A percentile compares a stretch with the other conserved stretches of the same genome.
These are phyloP conservation scores for Perizoma flavofasciatum DNA, from an alignment of 2,888 invertebrate genomes.

Conservation along the genomic window DNA sequence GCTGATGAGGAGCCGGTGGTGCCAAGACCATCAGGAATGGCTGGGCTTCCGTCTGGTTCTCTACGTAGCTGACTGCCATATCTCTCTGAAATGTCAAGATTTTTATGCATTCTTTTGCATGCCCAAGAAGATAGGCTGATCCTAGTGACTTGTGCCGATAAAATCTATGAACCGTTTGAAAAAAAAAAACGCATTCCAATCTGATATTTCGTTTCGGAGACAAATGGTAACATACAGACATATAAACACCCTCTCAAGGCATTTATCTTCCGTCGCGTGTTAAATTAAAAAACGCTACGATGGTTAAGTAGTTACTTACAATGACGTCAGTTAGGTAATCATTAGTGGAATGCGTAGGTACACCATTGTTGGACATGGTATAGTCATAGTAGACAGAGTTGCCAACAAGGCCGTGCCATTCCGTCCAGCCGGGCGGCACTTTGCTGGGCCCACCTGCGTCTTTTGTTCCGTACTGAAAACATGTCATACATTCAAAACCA, in stretches of 20 bases:
- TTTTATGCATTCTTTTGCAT: neutral
- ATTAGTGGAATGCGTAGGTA: slow-evolving; percentile 84
- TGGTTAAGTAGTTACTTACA: slow-evolving; percentile 74
- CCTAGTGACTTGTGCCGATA: no score
- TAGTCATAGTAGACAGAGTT: slow-evolving; percentile 98
- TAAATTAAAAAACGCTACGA: no score
- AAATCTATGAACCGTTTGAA: no score
- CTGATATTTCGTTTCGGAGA: no score
- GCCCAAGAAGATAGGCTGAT: no score
- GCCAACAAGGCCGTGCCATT: slow-evolving; percentile 94
- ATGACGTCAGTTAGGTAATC: slow-evolving; percentile 94
- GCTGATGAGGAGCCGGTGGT: slow-evolving; percentile 94
- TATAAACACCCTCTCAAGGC: no score
- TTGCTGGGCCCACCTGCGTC: slow-evolving; percentile 85
- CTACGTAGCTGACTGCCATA: slow-evolving; percentile 64
- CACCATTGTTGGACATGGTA: slow-evolving; percentile 91
- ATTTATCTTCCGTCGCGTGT: no score
- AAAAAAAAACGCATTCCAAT: no score
- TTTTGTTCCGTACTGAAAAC: slow-evolving; percentile 85
- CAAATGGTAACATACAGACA: no score
- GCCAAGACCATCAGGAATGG: slow-evolving; percentile 94
- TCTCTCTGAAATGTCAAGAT: slow-evolving; percentile 56
- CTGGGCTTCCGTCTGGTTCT: slow-evolving; percentile 63
- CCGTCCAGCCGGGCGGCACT: slow-evolving; percentile 93
- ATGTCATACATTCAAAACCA: no score